Conservation (phyloP, 2,797 vertebrate species). For the Gallinago stenura region DNA sequence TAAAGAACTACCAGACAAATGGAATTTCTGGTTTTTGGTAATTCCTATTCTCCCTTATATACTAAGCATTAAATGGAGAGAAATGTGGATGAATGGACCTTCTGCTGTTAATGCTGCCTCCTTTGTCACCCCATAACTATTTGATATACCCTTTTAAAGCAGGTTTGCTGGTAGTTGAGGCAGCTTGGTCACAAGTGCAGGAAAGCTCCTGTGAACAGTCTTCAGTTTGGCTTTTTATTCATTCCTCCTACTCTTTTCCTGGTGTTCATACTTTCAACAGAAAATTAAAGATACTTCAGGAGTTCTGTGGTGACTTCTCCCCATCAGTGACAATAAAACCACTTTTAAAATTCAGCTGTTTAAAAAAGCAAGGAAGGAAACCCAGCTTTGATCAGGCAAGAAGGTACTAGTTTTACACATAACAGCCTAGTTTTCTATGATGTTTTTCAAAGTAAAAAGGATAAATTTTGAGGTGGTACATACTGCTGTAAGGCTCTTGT, state of each 20-base stretch:
- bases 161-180: fast-evolving
- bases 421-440: neutral
- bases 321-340: neutral
- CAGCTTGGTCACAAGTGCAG: neutral
- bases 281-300: neutral
- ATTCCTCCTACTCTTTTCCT: neutral
- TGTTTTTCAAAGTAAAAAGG: neutral
- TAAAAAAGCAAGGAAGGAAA: neutral
- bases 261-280: neutral
- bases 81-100: neutral
- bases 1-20: neutral
- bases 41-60: fast-evolving
- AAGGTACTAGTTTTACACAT: neutral
- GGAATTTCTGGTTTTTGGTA: neutral
- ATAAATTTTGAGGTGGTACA: neutral
- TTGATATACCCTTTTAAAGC: fast-evolving
- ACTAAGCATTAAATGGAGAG: neutral
- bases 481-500: neutral
- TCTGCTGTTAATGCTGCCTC: neutral
- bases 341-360: neutral
- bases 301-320: neutral
- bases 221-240: neutral
- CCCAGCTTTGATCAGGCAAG: neutral
- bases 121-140: neutral
- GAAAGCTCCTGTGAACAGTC: neutral